Conservation (phyloP, 2,888 invertebrate species). For the Notodonta dromedarius region DNA sequence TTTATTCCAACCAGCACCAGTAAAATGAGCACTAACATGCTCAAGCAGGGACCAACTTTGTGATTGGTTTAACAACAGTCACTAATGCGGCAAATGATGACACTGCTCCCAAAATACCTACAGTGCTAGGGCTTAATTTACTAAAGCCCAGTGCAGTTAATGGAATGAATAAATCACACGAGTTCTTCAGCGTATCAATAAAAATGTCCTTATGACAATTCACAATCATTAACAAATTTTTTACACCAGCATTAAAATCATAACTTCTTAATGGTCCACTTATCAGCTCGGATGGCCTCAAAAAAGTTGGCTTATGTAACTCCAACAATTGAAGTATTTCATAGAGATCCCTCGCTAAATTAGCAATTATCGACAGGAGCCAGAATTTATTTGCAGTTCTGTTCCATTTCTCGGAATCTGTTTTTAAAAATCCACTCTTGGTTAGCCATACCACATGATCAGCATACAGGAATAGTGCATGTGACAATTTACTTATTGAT, state of each 20-base stretch:
- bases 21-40: constrained; percentile 8
- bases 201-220: constrained; percentile 86
- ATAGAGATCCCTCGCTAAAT: constrained; percentile 92
- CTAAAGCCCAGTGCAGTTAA: constrained; percentile 91
- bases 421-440: constrained; percentile 86
- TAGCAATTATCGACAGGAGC: constrained; percentile 92
- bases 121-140: constrained; percentile 89
- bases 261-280: constrained; percentile 54
- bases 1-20: constrained; percentile 31
- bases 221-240: constrained; percentile 58
- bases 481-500: constrained; percentile 91
- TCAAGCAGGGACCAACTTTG: constrained; percentile 88
- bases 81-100: constrained; percentile 93
- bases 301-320: constrained; percentile 62
- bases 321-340: constrained; percentile 89
- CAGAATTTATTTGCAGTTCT: constrained; percentile 91
- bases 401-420: constrained; percentile 91
- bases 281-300: constrained; percentile 72
- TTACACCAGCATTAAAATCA: constrained; percentile 53
- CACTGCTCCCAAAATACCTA: constrained; percentile 91
- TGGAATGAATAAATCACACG: constrained; percentile 94
- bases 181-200: constrained; percentile 93
- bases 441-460: constrained; percentile 96
- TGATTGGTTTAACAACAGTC: constrained; percentile 89
- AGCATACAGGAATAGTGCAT: constrained; percentile 90